Evolutionary conservation across 2,797 vertebrate genomes (phyloP).

Genomic region (Pampus argenteus): DNA sequence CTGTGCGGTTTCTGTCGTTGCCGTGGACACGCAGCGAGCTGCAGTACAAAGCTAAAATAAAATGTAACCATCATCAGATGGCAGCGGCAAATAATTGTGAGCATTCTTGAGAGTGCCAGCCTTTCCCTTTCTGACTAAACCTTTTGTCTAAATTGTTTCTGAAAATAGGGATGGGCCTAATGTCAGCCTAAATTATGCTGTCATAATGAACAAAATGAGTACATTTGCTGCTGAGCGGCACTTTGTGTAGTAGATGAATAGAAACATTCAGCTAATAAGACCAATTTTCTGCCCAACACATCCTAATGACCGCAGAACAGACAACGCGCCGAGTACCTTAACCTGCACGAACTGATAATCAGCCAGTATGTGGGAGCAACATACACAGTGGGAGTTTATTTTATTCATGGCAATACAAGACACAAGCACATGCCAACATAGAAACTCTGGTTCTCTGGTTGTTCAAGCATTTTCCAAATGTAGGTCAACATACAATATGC

Average conservation of each 20-base stretch:
- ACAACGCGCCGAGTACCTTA: neutral
- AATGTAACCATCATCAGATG: no score
- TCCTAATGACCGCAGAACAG: neutral
- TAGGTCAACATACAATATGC: no score
- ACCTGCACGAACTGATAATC: neutral
- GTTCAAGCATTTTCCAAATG: neutral
- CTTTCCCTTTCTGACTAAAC: neutral
- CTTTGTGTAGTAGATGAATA: neutral
- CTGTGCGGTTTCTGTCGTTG: no score
- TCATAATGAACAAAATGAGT: slow-evolving; percentile 2
- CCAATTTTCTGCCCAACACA: slow-evolving; percentile 3
- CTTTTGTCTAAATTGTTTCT: neutral
- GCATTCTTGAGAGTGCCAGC: neutral
- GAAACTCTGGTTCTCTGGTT: neutral
- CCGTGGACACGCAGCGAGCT: no score
- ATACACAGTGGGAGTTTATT: neutral
- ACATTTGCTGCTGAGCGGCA: neutral
- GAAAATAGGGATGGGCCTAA: neutral
- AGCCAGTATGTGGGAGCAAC: neutral
- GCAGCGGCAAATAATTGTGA: no score
- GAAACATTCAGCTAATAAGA: neutral
- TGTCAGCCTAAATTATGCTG: neutral
- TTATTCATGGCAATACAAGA: neutral
- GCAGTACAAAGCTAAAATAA: no score
- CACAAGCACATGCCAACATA: neutral